Evolutionary conservation across 2,797 vertebrate species (phyloP), one percentile per base, ranked within the genome.

Genomic region (Sebastes trivittatus): DNA sequence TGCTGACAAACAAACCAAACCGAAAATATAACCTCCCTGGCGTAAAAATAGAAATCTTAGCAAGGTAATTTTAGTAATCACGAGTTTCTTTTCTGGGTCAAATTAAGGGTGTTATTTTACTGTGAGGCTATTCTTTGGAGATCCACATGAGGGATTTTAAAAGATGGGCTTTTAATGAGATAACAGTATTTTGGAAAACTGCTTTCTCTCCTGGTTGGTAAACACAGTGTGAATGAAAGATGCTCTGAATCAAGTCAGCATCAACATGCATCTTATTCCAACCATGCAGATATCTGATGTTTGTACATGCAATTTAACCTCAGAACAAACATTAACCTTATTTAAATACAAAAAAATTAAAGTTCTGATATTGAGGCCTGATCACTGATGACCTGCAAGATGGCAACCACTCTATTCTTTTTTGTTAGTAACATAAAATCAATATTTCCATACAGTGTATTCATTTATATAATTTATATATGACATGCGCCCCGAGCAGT

Each of bases 171-270:
- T 88, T 82, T 75, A 67, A 87, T 85, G 56, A 77, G 71, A 77
- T 5, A 64, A 68, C 58, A 65, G 68, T 36, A 58, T 62, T 68
- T 81, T 73, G 36, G 29, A 82, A 75, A 77, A 80, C 82, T 22
- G 69, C 22, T 75, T 70, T 68, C 27, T 65, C 68, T 81, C 62
- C 61, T 59, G 58, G 71, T 75, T 73, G 64, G 80, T 77, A 71
- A 89, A 85, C 66, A 83, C 58, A 71, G 54, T 67, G 72, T 73
- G 55, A 77, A 70, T 75, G 58, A 80, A 70, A 68, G 16, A 83
- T 63, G 14, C 60, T 72, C 42, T 75, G 69, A 84, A 78, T 85
- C n/a, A 86, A 66, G 38, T 60, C 77, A 22, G 63, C 32, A 2
- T 72, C 69, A 71, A 79, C 34, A 42, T 75, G 64, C 22, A 9